Evolutionary conservation across 23 tunicate species (phyloP), one percentile per base, ranked within the genome.

Genomic region (Ciona savignyi): DNA sequence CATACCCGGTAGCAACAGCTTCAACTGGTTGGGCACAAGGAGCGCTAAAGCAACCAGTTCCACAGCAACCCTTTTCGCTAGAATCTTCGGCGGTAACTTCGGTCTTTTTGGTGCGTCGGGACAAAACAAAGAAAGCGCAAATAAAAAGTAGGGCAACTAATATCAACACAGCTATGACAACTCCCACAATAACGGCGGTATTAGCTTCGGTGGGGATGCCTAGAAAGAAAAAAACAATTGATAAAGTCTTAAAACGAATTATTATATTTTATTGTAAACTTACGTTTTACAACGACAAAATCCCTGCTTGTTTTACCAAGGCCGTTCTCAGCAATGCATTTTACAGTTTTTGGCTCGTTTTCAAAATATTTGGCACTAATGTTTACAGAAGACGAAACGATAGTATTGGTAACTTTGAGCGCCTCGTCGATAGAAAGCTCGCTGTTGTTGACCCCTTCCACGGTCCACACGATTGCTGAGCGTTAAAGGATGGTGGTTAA

Each of bases 131-230:
- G 75, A 65, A 75, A 29, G 65, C 42, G 26, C 33, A 29, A 23
- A 75, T 9, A 26, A 74, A 60, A 62, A 67, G 67, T 56, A 66
- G 21, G 2, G 49, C 74, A 2, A 75, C 30, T 22, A 75, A 11
- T 25, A 81, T 33, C 23, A 84, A 22, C 27, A 85, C 75, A 3
- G 93, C 93, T 29, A 85, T 51, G 51, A 79, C 84, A 48, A 85
- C 69, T 23, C 84, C 85, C 34, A 74, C 80, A 25, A 85, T 67
- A 42, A 83, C 15, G 30, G 74, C 93, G 21, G 70, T 74, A 27
- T 69, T 79, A 0, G 77, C 75, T 23, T 30, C 60, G 22, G 56
- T 77, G 3, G 34, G n/a, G 63, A 70, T 70, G 60, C 27, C 31
- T 63, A 22, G 22, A 63, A 63, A 22, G 22, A 4, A 35, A 74